Base-by-base conservation (phyloP, 1,140 invertebrate genomes). In the Mactra quadrangularis region DNA sequence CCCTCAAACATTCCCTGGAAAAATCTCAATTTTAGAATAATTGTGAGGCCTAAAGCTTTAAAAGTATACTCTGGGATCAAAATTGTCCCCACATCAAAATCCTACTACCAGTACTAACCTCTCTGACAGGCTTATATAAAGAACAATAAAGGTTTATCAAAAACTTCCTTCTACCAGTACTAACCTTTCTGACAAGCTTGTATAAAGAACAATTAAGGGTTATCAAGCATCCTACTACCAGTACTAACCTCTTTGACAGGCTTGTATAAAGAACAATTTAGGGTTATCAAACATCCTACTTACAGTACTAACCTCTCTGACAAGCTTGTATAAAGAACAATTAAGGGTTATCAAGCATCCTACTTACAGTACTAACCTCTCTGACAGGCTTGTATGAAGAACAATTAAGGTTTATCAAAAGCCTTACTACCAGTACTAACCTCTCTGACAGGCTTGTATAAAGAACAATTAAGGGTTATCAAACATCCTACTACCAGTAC, bases 211-310 rank as follows among this genome's bases (percentile, higher is more conserved):
- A n/a, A n/a, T n/a, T n/a, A n/a, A n/a, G n/a, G n/a, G n/a, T n/a
- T n/a, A n/a, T n/a, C n/a, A n/a, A n/a, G n/a, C n/a, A n/a, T n/a
- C n/a, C n/a, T n/a, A n/a, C n/a, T n/a, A n/a, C n/a, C n/a, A n/a
- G n/a, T n/a, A n/a, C n/a, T n/a, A 59, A 81, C 77, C 77, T 81
- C 77, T 64, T 57, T 70, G 77, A 45, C 77, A 81, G n/a, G 77
- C 77, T 27, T 81, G 77, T 41, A 81, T 81, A 29, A 81, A 81
- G 66, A 81, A 81, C 17, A 81, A 38, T 29, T 81, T 81, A 55
- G 77, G 77, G 27, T 81, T 81, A n/a, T 38, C 25, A 38, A 35
- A 22, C 22, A 25, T 27, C 31, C 35, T 7, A n/a, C 57, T 59
- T n/a, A 35, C 35, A 29, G 25, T 60, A 6, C 45, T 52, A 9